phyloP scores from a whole-genome alignment of 2,113 vertebrate species.

The Bombycilla garrulus region DNA sequence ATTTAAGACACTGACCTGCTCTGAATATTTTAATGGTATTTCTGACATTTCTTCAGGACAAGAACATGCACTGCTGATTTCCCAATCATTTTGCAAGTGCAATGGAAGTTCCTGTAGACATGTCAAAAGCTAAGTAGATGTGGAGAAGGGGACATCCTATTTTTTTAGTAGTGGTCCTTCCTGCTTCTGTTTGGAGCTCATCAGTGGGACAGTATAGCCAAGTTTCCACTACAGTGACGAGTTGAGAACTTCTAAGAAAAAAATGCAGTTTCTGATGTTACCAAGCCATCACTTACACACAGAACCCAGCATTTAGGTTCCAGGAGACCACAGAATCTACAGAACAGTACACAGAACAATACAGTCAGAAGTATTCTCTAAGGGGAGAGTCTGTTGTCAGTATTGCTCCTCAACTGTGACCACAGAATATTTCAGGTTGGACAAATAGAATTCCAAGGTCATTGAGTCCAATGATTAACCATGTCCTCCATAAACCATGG shows the following conservation, averaged over 20 bases:
- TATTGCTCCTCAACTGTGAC: background rate
- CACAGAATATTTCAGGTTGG: fast-evolving
- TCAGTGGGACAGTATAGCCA: background rate
- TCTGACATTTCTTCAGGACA: background rate
- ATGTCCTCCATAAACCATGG: background rate
- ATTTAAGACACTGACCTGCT: background rate
- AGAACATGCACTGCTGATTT: background rate
- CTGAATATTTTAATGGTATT: background rate
- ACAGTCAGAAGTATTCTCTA: background rate
- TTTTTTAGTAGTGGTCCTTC: background rate
- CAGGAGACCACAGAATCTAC: background rate
- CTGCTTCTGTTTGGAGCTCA: background rate
- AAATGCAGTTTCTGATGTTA: background rate
- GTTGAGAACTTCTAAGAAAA: background rate
- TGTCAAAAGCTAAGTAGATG: background rate
- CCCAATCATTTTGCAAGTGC: background rate
- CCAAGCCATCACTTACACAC: background rate
- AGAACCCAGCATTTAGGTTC: background rate
- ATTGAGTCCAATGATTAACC: fast-evolving
- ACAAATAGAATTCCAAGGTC: background rate
- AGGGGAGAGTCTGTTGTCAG: background rate
- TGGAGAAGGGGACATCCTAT: background rate
- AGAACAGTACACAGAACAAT: background rate
- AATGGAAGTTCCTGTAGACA: background rate
- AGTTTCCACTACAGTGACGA: background rate